Conservation (phyloP, 2,888 invertebrate genomes). For the Drosophila pseudotalamancana region DNA sequence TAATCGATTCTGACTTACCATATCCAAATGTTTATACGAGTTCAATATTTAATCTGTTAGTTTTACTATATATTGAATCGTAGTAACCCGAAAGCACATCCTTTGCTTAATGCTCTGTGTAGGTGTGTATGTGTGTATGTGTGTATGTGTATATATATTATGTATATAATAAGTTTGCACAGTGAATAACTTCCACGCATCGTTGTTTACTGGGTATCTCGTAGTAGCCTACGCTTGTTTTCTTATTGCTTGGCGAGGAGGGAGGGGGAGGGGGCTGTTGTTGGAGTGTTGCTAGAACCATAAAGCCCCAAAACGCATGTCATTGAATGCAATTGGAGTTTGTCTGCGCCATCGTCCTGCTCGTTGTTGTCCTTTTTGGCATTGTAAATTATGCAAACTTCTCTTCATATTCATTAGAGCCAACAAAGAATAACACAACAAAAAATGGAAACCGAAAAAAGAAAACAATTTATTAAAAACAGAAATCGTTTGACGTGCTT, state of each 20-base stretch:
- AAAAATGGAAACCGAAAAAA: not conserved
- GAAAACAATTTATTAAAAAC: conserved; percentile 14
- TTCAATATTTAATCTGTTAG: no score
- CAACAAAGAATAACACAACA: conserved; percentile 5
- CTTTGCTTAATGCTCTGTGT: no score
- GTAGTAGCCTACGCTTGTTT: not conserved
- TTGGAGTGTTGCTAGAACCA: not conserved
- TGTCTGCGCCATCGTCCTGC: conserved; percentile 25
- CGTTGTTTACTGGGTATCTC: no score
- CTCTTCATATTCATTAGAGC: conserved; percentile 74
- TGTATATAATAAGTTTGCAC: no score
- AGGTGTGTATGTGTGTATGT: no score
- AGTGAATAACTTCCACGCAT: no score
- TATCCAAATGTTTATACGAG: no score
- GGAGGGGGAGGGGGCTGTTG: not conserved
- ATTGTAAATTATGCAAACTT: conserved; percentile 69
- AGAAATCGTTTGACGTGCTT: not conserved
- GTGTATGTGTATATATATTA: no score
- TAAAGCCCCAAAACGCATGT: conserved; percentile 61
- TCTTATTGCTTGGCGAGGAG: not conserved
- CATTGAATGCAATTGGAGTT: conserved; percentile 68
- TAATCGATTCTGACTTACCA: no score
- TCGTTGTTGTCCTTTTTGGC: conserved; percentile 20
- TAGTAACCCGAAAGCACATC: no score
- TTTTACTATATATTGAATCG: no score